Base-by-base conservation (phyloP, 2,797 vertebrate genomes). In the Myotis myotis region DNA sequence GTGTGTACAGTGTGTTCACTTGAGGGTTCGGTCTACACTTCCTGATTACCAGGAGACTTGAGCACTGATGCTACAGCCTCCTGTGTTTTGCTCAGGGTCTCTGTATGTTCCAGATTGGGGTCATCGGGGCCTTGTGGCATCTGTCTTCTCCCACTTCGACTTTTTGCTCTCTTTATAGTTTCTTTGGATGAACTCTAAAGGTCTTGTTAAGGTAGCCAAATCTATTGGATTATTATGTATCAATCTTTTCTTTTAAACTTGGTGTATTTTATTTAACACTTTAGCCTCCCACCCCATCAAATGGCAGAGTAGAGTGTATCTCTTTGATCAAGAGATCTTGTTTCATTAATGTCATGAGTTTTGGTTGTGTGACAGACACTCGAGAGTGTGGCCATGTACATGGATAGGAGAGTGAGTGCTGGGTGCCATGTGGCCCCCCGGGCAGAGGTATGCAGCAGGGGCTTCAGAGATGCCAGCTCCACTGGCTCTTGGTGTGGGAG, bases 161-260 rank as follows among this genome's bases (percentile, higher is more conserved):
- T 47, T 66, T 44, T 13, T 78, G 25, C 78, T 60, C 33, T 66
- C n/a, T 79, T 23, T 78, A 13, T 57, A 60, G 28, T 84, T 6
- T 81, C 78, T 90, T 79, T 49, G 47, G 60, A 64, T 83, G 53
- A 75, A 62, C 70, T 72, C n/a, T 87, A 33, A 36, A 87, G 75
- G 23, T 74, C 80, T 79, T 19, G 13, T 38, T 70, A 64, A 44
- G 20, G 6, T 47, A 55, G 11, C 47, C 28, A 75, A 8, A 60
- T 53, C 25, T 25, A 49, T 71, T 41, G 28, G 22, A 70, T 81
- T 86, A 51, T 55, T 62, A 22, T 41, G 6, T 33, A 23, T 60
- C 19, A 10, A 28, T 80, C n/a, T 93, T 94, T 55, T 51, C 47
- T 82, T 93, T 57, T 53, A 81, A 79, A 30, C 6, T 41, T 49